Conservation (phyloP, 2,888 invertebrate species). For the Aspidiotus destructor region DNA sequence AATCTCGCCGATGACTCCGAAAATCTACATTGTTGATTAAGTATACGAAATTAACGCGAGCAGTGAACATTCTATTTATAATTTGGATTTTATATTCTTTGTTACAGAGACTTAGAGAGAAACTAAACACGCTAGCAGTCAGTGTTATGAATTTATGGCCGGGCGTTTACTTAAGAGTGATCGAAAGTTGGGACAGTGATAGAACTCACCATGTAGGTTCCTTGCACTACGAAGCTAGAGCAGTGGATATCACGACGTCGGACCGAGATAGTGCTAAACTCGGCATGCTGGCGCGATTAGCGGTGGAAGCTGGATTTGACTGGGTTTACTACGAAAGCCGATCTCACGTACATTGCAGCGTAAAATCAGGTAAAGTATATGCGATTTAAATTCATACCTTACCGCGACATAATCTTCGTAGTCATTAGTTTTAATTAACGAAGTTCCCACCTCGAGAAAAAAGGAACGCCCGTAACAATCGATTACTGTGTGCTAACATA, state of each 20-base stretch:
- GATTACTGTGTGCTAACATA: too few relatives aligned
- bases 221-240: conserved; percentile 92
- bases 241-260: conserved; percentile 90
- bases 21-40: too few relatives aligned
- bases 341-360: conserved; percentile 91
- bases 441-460: neutral
- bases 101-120: conserved; percentile 90
- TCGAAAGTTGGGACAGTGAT: conserved; percentile 93
- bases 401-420: conserved; percentile 10
- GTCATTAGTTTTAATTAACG: conserved; percentile 29
- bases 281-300: conserved; percentile 89
- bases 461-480: too few relatives aligned
- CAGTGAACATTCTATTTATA: too few relatives aligned
- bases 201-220: conserved; percentile 67
- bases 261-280: conserved; percentile 88
- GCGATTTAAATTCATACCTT: conserved; percentile 26
- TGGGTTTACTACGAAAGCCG: conserved; percentile 96
- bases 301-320: conserved; percentile 95
- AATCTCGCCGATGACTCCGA: too few relatives aligned
- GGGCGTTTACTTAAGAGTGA: conserved; percentile 81
- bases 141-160: conserved; percentile 99
- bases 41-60: too few relatives aligned
- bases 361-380: conserved; percentile 75
- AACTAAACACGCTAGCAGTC: conserved; percentile 84
- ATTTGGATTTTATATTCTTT: neutral